phyloP scores from a whole-genome alignment of 2,888 invertebrate genomes.

The Lycaena phlaeas region DNA sequence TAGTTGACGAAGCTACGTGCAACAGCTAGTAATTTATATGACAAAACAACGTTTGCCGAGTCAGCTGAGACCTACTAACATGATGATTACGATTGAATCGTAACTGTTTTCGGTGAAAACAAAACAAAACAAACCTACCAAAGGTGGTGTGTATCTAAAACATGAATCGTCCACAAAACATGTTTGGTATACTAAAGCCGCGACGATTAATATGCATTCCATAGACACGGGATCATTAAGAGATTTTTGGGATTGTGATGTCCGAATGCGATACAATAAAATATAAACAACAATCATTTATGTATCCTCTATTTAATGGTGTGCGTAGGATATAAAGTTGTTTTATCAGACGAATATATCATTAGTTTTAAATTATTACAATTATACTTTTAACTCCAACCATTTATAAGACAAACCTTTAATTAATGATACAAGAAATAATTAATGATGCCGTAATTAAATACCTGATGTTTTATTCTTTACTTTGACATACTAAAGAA shows the following conservation, averaged over 20 bases:
- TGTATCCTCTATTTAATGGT: not conserved
- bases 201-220: conserved; percentile 5
- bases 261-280: conserved; percentile 1
- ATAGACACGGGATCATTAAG: conserved; percentile 1
- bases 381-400: too few relatives aligned
- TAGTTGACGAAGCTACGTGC: too few relatives aligned
- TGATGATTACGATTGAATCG: too few relatives aligned
- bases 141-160: conserved; percentile 22
- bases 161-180: conserved; percentile 23
- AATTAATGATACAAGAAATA: too few relatives aligned
- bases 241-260: not conserved
- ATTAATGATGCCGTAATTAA: too few relatives aligned
- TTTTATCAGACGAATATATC: not conserved
- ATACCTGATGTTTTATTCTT: too few relatives aligned
- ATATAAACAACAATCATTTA: conserved; percentile 2
- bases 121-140: conserved; percentile 16
- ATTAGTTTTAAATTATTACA: too few relatives aligned
- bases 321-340: not conserved
- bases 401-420: too few relatives aligned
- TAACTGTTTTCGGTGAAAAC: conserved; percentile 2
- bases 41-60: too few relatives aligned
- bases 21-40: too few relatives aligned
- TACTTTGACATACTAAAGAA: too few relatives aligned
- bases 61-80: too few relatives aligned
- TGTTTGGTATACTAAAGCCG: conserved; percentile 12